A percentile compares a stretch with the other conserved stretches of the same genome.
These are phyloP conservation scores for Brachionus rubens DNA, from an alignment of 1,140 invertebrate genomes.

Conservation along the genomic window DNA sequence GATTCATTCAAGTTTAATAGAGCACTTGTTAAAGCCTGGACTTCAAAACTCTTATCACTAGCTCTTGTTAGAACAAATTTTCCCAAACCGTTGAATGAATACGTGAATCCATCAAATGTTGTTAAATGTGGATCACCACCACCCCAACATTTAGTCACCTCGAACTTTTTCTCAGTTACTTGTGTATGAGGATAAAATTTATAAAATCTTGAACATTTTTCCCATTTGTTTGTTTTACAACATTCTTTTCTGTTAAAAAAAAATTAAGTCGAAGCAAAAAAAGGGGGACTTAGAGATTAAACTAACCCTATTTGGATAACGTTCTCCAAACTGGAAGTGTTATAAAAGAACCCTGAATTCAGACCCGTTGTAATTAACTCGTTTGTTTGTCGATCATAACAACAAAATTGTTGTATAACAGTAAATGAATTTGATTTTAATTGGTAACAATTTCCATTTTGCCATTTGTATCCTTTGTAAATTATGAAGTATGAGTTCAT, in stretches of 20 bases:
- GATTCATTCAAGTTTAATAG: neutral
- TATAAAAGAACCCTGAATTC: neutral
- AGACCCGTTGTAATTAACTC: neutral
- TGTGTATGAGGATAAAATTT: neutral
- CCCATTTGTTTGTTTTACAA: neutral
- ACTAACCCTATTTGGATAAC: neutral
- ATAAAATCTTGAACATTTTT: neutral
- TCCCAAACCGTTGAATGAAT: conserved; percentile 22
- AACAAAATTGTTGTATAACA: conserved; percentile 4
- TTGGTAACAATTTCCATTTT: neutral
- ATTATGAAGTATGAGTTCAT: neutral
- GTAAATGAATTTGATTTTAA: neutral
- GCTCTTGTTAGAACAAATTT: conserved; percentile 27
- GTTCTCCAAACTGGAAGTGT: neutral
- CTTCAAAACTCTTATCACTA: neutral
- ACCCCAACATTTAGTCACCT: neutral
- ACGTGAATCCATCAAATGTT: conserved; percentile 5
- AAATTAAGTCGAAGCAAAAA: neutral
- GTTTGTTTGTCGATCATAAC: neutral
- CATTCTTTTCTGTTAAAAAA: neutral
- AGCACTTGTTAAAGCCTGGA: conserved; percentile 1
- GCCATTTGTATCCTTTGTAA: neutral
- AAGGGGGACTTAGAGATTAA: too few species aligned
- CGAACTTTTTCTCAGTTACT: neutral
- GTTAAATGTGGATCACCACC: conserved; percentile 36